These are phyloP conservation scores for Poecilia gillii DNA, from an alignment of 2,797 vertebrate genomes.

Conservation along the genomic window DNA sequence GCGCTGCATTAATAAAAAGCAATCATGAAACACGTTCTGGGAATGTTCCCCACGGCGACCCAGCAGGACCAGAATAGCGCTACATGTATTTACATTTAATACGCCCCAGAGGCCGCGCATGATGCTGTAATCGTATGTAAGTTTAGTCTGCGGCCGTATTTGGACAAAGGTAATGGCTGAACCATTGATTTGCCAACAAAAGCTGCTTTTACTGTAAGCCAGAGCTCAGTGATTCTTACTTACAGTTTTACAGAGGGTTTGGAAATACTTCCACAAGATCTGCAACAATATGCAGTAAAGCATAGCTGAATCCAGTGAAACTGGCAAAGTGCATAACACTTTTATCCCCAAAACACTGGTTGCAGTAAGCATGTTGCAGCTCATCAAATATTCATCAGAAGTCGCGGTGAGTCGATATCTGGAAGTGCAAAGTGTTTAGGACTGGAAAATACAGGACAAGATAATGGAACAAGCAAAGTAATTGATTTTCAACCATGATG, in stretches of 20 bases:
- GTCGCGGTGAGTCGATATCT: slow-evolving; percentile 51
- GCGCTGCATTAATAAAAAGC: slow-evolving; percentile 48
- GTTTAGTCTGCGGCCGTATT: slow-evolving; percentile 35
- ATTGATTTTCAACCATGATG: background rate
- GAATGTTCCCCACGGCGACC: slow-evolving; percentile 19
- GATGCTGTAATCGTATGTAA: slow-evolving; percentile 12
- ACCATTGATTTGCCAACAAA: slow-evolving; percentile 61
- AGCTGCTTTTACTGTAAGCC: slow-evolving; percentile 14
- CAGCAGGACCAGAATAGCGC: slow-evolving; percentile 20
- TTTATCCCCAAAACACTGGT: slow-evolving; percentile 19
- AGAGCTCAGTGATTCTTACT: slow-evolving; percentile 47
- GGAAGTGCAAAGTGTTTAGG: slow-evolving; percentile 44
- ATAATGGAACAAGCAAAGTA: background rate
- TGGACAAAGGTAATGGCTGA: slow-evolving; percentile 57
- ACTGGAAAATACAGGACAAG: slow-evolving; percentile 11
- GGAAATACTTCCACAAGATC: slow-evolving; percentile 47
- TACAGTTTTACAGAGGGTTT: slow-evolving; percentile 32
- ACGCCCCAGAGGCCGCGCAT: background rate
- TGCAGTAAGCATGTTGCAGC: slow-evolving; percentile 56
- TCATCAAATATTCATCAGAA: slow-evolving; percentile 80
- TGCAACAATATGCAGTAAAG: slow-evolving; percentile 11
- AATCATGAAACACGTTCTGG: slow-evolving; percentile 34
- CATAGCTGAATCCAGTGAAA: background rate
- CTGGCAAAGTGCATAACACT: slow-evolving; percentile 12
- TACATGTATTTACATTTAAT: slow-evolving; percentile 26